Evolutionary conservation across 1,140 invertebrate species (phyloP).

Genomic region (Sycophaga agraensis): DNA sequence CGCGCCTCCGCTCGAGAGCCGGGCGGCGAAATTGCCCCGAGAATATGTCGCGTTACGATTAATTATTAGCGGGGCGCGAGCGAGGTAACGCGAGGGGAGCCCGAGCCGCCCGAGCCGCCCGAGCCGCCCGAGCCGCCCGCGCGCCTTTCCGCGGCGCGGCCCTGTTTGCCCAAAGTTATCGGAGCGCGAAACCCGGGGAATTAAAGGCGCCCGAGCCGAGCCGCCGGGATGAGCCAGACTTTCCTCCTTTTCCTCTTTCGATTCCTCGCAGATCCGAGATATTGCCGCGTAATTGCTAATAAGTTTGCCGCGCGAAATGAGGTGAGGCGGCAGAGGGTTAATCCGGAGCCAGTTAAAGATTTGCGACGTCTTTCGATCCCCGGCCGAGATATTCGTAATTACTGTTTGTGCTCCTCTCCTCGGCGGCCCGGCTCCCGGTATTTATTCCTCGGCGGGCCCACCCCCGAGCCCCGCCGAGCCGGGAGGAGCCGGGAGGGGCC

Average conservation of each 20-base stretch:
- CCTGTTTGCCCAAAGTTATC: constrained; percentile 46
- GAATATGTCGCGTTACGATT: constrained; percentile 36
- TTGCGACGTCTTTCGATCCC: constrained; percentile 58
- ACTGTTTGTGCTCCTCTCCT: constrained; percentile 59
- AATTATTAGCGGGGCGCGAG: constrained; percentile 35
- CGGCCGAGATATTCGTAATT: constrained; percentile 58
- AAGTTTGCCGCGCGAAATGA: constrained; percentile 60
- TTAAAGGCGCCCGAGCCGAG: constrained; percentile 42
- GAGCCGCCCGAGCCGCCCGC: too few species aligned
- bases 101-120: too few species aligned
- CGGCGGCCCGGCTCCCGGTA: constrained; percentile 25
- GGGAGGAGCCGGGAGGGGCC: too few species aligned
- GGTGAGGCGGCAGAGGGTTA: constrained; percentile 59
- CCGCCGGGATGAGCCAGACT: constrained; percentile 27
- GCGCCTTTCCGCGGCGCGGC: constrained; percentile 39
- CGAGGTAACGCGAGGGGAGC: constrained; percentile 8
- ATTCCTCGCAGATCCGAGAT: constrained; percentile 44
- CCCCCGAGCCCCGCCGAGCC: not conserved
- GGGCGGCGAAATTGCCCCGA: constrained; percentile 4
- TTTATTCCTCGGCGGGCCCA: not conserved
- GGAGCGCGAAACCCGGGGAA: constrained; percentile 46
- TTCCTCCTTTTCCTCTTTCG: constrained; percentile 43
- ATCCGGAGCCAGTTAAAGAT: constrained; percentile 58
- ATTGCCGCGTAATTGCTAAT: constrained; percentile 58
- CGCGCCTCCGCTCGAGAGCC: not conserved